phyloP scores from a whole-genome alignment of 2,888 invertebrate genomes.

The Drosophila stalkeri region DNA sequence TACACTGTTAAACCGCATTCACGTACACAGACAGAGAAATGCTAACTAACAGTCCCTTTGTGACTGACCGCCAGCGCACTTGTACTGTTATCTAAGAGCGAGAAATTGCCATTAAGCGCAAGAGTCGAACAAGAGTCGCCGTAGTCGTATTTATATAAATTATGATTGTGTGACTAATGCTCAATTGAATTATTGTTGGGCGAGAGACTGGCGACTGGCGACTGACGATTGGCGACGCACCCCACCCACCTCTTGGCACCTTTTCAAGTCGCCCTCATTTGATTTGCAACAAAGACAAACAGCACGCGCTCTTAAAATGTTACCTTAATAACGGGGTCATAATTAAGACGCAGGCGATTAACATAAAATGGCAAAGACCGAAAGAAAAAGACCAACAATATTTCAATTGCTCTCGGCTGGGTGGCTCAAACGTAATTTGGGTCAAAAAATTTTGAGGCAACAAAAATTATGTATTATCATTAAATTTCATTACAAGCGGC shows the following conservation, averaged over 20 bases:
- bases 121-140: constrained; percentile 18
- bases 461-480: constrained; percentile 80
- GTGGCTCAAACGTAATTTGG: constrained; percentile 73
- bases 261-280: constrained; percentile 16
- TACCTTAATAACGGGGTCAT: constrained; percentile 51
- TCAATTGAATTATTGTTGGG: constrained; percentile 51
- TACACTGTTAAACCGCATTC: constrained; percentile 14
- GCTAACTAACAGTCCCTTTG: constrained; percentile 29
- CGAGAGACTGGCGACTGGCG: constrained; percentile 3
- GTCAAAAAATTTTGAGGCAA: constrained; percentile 67
- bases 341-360: constrained; percentile 50
- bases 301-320: constrained; percentile 35
- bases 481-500: constrained; percentile 77
- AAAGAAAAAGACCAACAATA: neutral
- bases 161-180: constrained; percentile 61
- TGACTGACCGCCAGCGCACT: constrained; percentile 11
- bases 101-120: constrained; percentile 47
- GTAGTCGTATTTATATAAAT: constrained; percentile 43
- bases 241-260: neutral
- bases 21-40: neutral
- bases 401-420: constrained; percentile 44
- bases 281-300: constrained; percentile 32
- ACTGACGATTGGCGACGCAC: no score
- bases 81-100: constrained; percentile 53
- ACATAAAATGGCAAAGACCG: constrained; percentile 57